Evolutionary conservation across 2,113 vertebrate species (phyloP).

Genomic region (Passer domesticus): DNA sequence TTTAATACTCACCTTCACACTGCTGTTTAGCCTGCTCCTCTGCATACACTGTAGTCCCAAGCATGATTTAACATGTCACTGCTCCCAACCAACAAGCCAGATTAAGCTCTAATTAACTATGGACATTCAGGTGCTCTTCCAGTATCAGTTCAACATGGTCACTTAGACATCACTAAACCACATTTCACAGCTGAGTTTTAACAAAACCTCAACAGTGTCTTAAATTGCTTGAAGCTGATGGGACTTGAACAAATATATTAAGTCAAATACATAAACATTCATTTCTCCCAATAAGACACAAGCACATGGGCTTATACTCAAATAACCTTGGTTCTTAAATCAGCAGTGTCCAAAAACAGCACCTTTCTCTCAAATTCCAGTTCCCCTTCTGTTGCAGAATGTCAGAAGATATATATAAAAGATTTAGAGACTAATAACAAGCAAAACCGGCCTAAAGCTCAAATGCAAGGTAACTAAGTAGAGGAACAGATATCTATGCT

Average conservation of each 20-base stretch:
- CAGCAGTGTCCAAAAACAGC: background rate
- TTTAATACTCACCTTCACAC: background rate
- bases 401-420: background rate
- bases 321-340: background rate
- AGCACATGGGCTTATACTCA: background rate
- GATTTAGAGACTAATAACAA: background rate
- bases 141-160: background rate
- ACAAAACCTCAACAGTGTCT: background rate
- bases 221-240: background rate
- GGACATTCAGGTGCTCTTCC: background rate
- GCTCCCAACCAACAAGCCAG: background rate
- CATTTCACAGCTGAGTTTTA: background rate
- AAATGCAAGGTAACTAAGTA: background rate
- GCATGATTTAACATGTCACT: background rate
- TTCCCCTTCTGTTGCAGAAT: background rate
- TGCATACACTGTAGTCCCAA: background rate
- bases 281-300: background rate
- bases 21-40: background rate
- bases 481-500: background rate
- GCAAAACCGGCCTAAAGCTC: background rate
- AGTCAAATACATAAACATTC: background rate
- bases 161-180: background rate
- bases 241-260: background rate
- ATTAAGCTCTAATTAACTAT: background rate
- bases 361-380: background rate